phyloP scores from a whole-genome alignment of 2,888 invertebrate genomes.

The Drosophila sordidula region DNA sequence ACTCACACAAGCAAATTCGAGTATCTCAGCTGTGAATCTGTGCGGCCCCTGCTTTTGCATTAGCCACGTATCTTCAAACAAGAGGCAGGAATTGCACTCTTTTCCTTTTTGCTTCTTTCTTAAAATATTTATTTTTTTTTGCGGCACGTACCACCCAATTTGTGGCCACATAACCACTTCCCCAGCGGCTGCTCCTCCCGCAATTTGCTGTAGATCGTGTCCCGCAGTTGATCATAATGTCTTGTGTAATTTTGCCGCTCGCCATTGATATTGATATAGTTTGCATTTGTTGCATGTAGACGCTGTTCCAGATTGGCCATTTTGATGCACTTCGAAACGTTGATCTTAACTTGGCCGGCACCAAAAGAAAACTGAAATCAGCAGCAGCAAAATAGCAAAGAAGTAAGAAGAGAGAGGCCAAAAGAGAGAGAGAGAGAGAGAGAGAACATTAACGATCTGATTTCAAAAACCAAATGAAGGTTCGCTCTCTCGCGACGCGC shows the following conservation, averaged over 20 bases:
- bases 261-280: conserved; percentile 44
- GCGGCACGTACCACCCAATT: conserved; percentile 51
- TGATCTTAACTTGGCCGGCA: neutral
- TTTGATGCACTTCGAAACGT: neutral
- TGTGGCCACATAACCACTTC: conserved; percentile 43
- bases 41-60: neutral
- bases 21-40: neutral
- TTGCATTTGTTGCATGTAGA: neutral
- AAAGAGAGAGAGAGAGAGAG: neutral
- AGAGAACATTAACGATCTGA: neutral
- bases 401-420: neutral
- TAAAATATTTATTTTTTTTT: neutral
- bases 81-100: no score
- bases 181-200: conserved; percentile 31
- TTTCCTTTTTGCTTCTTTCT: neutral
- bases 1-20: neutral
- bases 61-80: neutral
- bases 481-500: neutral
- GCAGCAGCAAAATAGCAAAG: neutral
- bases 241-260: conserved; percentile 24
- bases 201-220: conserved; percentile 42
- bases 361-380: conserved; percentile 6
- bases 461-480: neutral
- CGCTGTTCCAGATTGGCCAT: neutral
- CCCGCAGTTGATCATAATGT: conserved; percentile 44